A percentile compares a stretch with the other conserved stretches of the same genome.
phyloP scores from a whole-genome alignment of 2,797 vertebrate species.

The Eutrigla gurnardus region DNA sequence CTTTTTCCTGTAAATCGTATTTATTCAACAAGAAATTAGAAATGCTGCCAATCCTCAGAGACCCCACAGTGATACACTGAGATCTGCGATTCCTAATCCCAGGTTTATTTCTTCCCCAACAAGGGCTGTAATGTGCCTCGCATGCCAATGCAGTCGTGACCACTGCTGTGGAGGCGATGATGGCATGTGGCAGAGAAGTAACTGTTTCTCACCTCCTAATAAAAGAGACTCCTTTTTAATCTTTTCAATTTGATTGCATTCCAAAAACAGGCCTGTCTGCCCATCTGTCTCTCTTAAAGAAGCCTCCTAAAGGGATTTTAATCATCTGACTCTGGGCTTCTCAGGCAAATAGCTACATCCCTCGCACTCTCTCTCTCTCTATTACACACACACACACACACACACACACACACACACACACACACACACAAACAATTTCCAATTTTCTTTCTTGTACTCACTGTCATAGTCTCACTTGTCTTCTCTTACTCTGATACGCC shows the following conservation, averaged over 20 bases:
- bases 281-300: constrained; percentile 85
- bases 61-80: constrained; percentile 58
- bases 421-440: constrained; percentile 61
- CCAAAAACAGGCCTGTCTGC: constrained; percentile 81
- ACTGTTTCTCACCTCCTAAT: constrained; percentile 85
- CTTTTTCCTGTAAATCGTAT: constrained; percentile 37
- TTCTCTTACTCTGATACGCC: constrained; percentile 64
- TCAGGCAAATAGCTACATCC: constrained; percentile 80
- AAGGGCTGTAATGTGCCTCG: constrained; percentile 66
- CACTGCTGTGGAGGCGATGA: constrained; percentile 76
- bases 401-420: constrained; percentile 45
- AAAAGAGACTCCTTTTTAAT: constrained; percentile 82
- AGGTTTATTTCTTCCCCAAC: constrained; percentile 73
- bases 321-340: constrained; percentile 81
- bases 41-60: constrained; percentile 57
- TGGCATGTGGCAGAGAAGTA: constrained; percentile 81
- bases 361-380: constrained; percentile 53
- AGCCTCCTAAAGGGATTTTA: constrained; percentile 84
- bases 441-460: constrained; percentile 73
- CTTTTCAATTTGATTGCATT: constrained; percentile 83
- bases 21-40: constrained; percentile 57
- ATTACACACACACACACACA: constrained; percentile 3
- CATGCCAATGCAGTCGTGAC: constrained; percentile 79
- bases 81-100: constrained; percentile 68
- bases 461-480: constrained; percentile 73